Base-by-base conservation (phyloP, 2,888 invertebrate species). In the Heliconius hortense region DNA sequence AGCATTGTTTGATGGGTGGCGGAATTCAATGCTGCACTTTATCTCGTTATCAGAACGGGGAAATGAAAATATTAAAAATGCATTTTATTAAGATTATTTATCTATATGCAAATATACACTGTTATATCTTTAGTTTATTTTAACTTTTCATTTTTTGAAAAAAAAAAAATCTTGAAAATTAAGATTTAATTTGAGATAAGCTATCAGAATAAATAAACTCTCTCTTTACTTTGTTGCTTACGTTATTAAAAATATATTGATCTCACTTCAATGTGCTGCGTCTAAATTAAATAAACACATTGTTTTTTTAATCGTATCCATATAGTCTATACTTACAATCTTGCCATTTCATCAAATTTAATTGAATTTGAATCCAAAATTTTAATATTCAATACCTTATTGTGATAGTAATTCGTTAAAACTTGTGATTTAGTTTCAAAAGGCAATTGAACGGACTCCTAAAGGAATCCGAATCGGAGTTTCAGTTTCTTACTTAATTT, bases 361-460 rank as follows among this genome's bases (percentile, higher is more conserved):
- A 86, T 84, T 81, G 80, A 83, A 82, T 82, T 80, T 75, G 78
- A 78, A 80, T 77, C 76, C 77, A 80, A 79, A 31, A 84, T 83
- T 88, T 86, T 86, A 84, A 85, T 85, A 86, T 86, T 86, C 84
- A 87, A 87, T 84, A 84, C 84, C 84, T 87, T 87, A 90, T 89
- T 90, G 89, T 90, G 85, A 85, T 87, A 89, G 88, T 89, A 88
- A 89, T 92, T 88, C 86, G 85, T 88, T 87, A 86, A 88, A 91
- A 91, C 89, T 92, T 89, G 86, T 86, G 86, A 90, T 89, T 90
- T 88, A 90, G 89, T 91, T 91, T 90, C 89, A 89, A 91, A 91
- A 90, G 90, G 85, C 87, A 88, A 89, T 90, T 90, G 89, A 72
- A 76, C 69, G 67, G 48, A 63, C 76, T 68, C 59, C n/a, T 86